Conservation (phyloP, 2,888 invertebrate species). For the Netelia fuscicornis region DNA sequence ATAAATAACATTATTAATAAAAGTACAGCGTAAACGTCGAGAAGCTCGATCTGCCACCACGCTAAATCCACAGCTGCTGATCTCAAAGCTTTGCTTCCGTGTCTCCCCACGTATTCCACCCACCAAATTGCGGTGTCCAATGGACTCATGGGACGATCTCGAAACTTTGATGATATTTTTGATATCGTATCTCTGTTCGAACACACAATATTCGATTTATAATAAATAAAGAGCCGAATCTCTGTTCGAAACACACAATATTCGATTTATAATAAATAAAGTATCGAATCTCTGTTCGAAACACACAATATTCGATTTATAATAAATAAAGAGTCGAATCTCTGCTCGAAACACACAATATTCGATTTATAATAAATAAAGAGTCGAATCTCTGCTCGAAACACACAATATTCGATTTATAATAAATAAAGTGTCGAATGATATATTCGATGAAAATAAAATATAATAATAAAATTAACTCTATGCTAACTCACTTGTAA, state of each 20-base stretch:
- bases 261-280: background rate
- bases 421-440: background rate
- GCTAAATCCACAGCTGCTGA: constrained; percentile 77
- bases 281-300: background rate
- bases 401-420: background rate
- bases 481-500: constrained; percentile 72
- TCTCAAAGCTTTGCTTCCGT: constrained; percentile 75
- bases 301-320: background rate
- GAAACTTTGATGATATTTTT: constrained; percentile 72
- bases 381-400: constrained; percentile 34
- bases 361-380: background rate
- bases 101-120: constrained; percentile 78
- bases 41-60: constrained; percentile 79
- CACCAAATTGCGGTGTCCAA: constrained; percentile 78
- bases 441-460: background rate
- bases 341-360: background rate
- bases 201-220: background rate
- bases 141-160: constrained; percentile 77
- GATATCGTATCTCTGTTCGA: constrained; percentile 34
- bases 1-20: constrained; percentile 4
- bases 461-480: background rate
- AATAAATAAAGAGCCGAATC: background rate
- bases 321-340: background rate
- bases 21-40: constrained; percentile 75
- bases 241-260: background rate